Evolutionary conservation across 2,797 vertebrate species (phyloP).

Genomic region (Sebastes iracundus): DNA sequence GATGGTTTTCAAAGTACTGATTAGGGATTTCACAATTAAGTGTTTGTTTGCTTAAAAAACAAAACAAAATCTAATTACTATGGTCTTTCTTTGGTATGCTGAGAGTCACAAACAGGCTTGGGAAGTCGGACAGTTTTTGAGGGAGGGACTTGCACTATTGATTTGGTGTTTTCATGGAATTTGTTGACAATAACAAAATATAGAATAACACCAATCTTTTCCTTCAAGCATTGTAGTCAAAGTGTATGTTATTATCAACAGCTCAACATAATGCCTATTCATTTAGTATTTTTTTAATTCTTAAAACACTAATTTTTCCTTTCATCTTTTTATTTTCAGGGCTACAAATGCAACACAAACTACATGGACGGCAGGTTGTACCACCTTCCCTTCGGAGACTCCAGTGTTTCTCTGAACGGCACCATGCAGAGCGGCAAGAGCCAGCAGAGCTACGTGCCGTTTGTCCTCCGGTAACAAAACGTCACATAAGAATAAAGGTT

Average conservation of each 20-base stretch:
- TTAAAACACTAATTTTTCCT: background rate
- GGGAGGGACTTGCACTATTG: too few relatives aligned
- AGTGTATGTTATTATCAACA: background rate
- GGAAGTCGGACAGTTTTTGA: too few relatives aligned
- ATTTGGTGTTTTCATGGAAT: too few relatives aligned
- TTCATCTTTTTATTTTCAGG: conserved; percentile 66
- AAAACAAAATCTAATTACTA: background rate
- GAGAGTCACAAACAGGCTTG: background rate
- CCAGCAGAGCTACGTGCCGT: conserved; percentile 94
- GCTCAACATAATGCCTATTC: background rate
- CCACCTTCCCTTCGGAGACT: conserved; percentile 87
- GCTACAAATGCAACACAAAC: conserved; percentile 86
- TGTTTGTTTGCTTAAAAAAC: background rate
- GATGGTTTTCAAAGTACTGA: background rate
- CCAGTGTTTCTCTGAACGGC: conserved; percentile 89
- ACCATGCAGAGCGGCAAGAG: conserved; percentile 93
- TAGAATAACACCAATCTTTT: background rate
- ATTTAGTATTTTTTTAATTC: background rate
- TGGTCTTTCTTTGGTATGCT: background rate
- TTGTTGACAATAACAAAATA: background rate
- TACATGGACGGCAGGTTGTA: conserved; percentile 87
- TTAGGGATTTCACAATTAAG: background rate
- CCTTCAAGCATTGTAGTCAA: background rate
- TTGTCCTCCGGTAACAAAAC: conserved; percentile 86
- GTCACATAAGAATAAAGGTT: accelerated